Conservation (phyloP, 2,888 invertebrate species). For the Chironomus tentans region DNA sequence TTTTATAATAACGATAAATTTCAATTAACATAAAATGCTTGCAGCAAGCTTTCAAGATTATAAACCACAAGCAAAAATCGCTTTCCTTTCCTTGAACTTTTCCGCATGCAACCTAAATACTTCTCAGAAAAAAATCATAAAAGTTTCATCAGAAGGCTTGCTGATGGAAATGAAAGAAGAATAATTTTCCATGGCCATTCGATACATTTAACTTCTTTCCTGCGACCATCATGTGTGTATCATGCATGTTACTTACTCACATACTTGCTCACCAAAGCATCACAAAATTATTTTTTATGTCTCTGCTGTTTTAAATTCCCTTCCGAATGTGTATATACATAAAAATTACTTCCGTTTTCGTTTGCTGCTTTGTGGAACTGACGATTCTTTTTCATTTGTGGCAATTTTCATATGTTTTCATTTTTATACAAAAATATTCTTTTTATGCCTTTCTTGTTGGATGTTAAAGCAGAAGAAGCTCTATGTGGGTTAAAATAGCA, state of each 20-base stretch:
- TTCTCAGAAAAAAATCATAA: no score
- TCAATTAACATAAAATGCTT: no score
- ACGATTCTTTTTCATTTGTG: neutral
- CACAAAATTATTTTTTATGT: slow-evolving; percentile 14
- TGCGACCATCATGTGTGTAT: neutral
- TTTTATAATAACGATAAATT: no score
- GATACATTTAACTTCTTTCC: no score
- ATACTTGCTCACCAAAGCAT: slow-evolving; percentile 14
- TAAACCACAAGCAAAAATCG: no score
- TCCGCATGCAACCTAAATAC: no score
- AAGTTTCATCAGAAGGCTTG: no score
- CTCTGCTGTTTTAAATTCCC: neutral
- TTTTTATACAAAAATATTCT: neutral
- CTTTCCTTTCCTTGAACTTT: no score
- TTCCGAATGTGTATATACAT: neutral
- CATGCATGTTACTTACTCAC: neutral
- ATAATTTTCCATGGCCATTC: no score
- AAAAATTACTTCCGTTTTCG: slow-evolving; percentile 19
- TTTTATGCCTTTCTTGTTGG: neutral
- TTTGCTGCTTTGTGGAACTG: neutral
- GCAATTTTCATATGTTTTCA: neutral
- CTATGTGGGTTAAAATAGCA: no score
- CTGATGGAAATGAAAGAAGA: no score
- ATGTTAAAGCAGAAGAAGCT: neutral
- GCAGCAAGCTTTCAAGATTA: no score